Evolutionary conservation across 1,140 invertebrate species (phyloP), one percentile per base, ranked within the genome.

Genomic region (Andrena cerasifolii): DNA sequence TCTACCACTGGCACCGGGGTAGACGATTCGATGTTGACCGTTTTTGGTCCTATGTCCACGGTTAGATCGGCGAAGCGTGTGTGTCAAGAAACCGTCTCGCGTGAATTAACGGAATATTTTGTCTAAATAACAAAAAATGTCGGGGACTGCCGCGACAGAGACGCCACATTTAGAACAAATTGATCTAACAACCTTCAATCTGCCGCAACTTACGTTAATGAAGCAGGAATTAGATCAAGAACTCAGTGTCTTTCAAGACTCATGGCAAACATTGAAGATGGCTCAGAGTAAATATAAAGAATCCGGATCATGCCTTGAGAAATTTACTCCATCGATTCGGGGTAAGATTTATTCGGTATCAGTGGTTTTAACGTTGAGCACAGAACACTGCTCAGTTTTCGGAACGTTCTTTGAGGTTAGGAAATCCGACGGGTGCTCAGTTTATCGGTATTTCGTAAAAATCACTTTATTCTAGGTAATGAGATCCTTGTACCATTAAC

Each of bases 161-260:
- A 92, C 93, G 47, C 94, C 94, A 26, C 92, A 96, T 76, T 92
- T 95, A 87, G 95, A 96, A 80, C 94, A 96, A 93, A 95, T 97
- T 76, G 96, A 97, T 93, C 92, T 97, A 78, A 95, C 94, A 14
- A 96, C 96, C 85, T 92, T 98, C 83, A 96, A 94, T 91, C 88
- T 97, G n/a, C 95, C 94, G 78, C 96, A 97, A 91, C 94, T 98
- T 83, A 95, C 95, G 80, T 94, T 96, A 85, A 91, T 98, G 16
- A 97, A 97, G 91, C 95, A 97, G 82, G 97, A 98, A 93, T 93
- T 98, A 66, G 97, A 98, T 89, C 95, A 97, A 92, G 98, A 99
- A 91, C 93, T 99, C 28, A 94, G 94, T 86, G 94, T 98, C 21
- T 97, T 98, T 90, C 96, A 97, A 93, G 96, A 97, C 77, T 99